Percentiles rank a stretch among this genome's conserved stretches.
Evolutionary conservation across 92 coral and sea anemone genomes (phyloP).

Genomic region (Porites rus): DNA sequence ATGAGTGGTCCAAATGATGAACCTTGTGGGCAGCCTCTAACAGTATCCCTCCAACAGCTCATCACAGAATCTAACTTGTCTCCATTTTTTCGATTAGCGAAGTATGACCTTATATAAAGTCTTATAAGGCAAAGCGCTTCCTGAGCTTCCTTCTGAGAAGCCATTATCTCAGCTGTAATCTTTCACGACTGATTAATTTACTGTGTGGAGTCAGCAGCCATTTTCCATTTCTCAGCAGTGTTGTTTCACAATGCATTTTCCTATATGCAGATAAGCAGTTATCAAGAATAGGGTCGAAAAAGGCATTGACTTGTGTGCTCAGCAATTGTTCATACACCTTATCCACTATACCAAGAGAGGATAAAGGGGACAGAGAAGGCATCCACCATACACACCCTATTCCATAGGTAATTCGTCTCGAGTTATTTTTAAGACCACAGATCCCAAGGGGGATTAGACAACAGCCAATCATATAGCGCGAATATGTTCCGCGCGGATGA

Average conservation of each 20-base stretch:
- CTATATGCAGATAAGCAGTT: constrained; percentile 24
- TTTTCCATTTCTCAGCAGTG: constrained; percentile 46
- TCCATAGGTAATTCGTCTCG: too few relatives aligned
- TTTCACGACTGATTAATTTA: neutral
- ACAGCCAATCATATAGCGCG: too few relatives aligned
- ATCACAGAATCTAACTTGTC: constrained; percentile 6
- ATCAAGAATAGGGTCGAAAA: constrained; percentile 1
- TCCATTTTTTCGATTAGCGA: neutral
- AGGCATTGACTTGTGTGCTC: constrained; percentile 25
- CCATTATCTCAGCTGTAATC: neutral
- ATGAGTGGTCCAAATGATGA: constrained; percentile 9
- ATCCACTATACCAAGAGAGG: constrained; percentile 12
- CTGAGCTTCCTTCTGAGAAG: too few relatives aligned
- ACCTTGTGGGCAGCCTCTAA: constrained; percentile 2
- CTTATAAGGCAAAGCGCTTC: too few relatives aligned
- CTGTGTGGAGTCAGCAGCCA: constrained; percentile 29
- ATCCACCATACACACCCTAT: too few relatives aligned
- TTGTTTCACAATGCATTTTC: constrained; percentile 41
- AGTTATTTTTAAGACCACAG: too few relatives aligned
- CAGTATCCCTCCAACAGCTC: constrained; percentile 20
- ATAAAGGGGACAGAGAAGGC: too few relatives aligned
- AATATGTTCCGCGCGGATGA: too few relatives aligned
- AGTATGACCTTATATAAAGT: neutral
- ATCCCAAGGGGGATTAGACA: too few relatives aligned
- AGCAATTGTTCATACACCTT: constrained; percentile 53